Evolutionary conservation across 2,888 invertebrate genomes (phyloP).

Genomic region (Xanthorhoe designata): DNA sequence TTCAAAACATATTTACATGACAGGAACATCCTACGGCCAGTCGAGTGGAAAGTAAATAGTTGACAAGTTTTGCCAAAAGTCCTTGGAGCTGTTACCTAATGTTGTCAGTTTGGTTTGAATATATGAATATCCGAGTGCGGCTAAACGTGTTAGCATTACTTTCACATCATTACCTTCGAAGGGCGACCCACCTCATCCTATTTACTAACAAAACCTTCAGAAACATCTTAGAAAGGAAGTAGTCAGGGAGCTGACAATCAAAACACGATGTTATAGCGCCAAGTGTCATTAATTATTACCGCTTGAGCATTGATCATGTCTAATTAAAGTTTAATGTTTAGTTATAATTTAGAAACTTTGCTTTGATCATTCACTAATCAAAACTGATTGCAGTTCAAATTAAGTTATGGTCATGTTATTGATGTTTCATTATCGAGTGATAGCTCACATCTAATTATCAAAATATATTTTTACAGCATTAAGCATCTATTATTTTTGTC

Average conservation of each 20-base stretch:
- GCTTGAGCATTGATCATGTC: too few relatives aligned
- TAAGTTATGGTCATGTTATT: too few relatives aligned
- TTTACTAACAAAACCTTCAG: conserved; percentile 45
- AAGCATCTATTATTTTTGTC: too few relatives aligned
- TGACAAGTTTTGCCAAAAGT: neutral
- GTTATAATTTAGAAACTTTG: too few relatives aligned
- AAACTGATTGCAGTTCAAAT: too few relatives aligned
- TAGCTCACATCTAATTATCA: too few relatives aligned
- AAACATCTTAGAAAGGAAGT: conserved; percentile 34
- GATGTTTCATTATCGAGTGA: too few relatives aligned
- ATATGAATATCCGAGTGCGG: conserved; percentile 28
- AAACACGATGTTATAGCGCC: neutral
- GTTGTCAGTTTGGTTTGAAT: conserved; percentile 19
- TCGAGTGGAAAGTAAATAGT: neutral
- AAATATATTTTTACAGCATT: too few relatives aligned
- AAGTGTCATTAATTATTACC: too few relatives aligned
- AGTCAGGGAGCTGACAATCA: conserved; percentile 11
- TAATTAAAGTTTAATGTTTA: too few relatives aligned
- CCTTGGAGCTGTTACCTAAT: conserved; percentile 11
- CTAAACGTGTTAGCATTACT: conserved; percentile 47
- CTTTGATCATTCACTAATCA: too few relatives aligned
- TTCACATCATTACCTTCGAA: conserved; percentile 53
- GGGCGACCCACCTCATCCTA: conserved; percentile 48
- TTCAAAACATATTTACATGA: neutral
- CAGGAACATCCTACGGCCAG: neutral